Percentiles rank a stretch among this genome's conserved stretches.
phyloP scores from a whole-genome alignment of 2,888 invertebrate genomes.

The Lampropteryx suffumata region DNA sequence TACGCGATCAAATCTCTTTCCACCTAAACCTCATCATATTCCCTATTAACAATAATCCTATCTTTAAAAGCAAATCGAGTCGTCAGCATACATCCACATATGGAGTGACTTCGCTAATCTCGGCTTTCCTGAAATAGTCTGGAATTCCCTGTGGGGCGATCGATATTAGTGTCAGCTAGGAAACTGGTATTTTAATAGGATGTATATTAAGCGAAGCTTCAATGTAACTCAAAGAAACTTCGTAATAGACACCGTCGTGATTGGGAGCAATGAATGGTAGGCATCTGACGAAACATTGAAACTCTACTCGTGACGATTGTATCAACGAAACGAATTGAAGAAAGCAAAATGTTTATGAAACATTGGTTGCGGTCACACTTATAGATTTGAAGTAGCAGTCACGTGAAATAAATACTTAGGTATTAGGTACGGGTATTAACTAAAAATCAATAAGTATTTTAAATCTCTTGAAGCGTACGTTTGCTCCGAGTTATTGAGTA shows the following conservation, averaged over 20 bases:
- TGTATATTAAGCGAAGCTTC: constrained; percentile 13
- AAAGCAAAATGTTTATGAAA: constrained; percentile 29
- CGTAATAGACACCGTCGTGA: constrained; percentile 15
- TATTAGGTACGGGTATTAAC: too few species aligned
- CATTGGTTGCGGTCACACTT: constrained; percentile 8
- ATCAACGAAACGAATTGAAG: constrained; percentile 35
- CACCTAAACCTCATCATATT: too few species aligned
- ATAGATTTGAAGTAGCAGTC: too few species aligned
- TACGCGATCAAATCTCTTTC: too few species aligned
- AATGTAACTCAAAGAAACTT: constrained; percentile 15
- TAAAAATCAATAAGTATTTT: too few species aligned
- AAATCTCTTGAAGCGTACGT: too few species aligned
- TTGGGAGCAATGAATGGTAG: constrained; percentile 18
- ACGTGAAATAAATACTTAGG: too few species aligned
- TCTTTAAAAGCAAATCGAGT: too few species aligned
- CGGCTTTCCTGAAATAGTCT: constrained; percentile 64
- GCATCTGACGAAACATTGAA: constrained; percentile 20
- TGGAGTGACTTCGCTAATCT: constrained; percentile 57
- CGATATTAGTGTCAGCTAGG: constrained; percentile 50
- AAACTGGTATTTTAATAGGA: constrained; percentile 39
- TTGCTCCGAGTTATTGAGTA: too few species aligned
- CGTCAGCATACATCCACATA: constrained; percentile 17
- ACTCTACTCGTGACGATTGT: constrained; percentile 27
- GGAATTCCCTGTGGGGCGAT: constrained; percentile 57
- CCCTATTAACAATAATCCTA: too few species aligned